phyloP scores from a whole-genome alignment of 1,140 invertebrate species.

The Bombus difficillimus region DNA sequence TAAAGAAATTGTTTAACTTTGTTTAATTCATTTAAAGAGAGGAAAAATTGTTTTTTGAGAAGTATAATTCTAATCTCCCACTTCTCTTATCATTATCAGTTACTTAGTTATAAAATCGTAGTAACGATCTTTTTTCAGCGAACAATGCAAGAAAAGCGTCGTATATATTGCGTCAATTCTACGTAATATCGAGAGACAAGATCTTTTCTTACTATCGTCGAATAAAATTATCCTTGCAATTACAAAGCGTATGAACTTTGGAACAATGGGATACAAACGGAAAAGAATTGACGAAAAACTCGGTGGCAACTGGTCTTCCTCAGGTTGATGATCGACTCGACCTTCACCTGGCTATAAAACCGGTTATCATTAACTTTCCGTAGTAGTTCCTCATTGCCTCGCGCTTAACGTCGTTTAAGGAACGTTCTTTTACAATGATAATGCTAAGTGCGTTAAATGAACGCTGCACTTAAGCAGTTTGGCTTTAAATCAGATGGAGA shows the following conservation, averaged over 20 bases:
- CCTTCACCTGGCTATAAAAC: not conserved
- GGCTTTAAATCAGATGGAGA: conserved; percentile 1
- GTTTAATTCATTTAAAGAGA: not conserved
- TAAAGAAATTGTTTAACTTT: not conserved
- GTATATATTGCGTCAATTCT: not conserved
- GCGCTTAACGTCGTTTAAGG: not conserved
- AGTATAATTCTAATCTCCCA: not conserved
- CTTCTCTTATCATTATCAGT: not conserved
- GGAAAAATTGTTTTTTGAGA: not conserved
- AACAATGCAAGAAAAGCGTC: not conserved
- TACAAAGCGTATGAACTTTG: too few relatives aligned
- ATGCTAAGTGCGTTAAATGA: not conserved
- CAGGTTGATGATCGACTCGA: not conserved
- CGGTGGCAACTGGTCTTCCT: too few relatives aligned
- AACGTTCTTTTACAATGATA: not conserved
- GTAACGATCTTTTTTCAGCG: not conserved
- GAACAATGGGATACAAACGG: not conserved
- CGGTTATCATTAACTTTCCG: conserved; percentile 7
- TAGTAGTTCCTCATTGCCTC: not conserved
- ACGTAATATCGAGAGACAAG: not conserved
- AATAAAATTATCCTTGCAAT: not conserved
- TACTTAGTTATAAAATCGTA: not conserved
- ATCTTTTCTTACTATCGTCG: not conserved
- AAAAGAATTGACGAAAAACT: not conserved
- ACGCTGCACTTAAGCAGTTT: not conserved